A percentile compares a stretch with the other conserved stretches of the same genome.
Evolutionary conservation across 2,113 vertebrate species (phyloP).

Genomic region (Erythrocercus mccallii): DNA sequence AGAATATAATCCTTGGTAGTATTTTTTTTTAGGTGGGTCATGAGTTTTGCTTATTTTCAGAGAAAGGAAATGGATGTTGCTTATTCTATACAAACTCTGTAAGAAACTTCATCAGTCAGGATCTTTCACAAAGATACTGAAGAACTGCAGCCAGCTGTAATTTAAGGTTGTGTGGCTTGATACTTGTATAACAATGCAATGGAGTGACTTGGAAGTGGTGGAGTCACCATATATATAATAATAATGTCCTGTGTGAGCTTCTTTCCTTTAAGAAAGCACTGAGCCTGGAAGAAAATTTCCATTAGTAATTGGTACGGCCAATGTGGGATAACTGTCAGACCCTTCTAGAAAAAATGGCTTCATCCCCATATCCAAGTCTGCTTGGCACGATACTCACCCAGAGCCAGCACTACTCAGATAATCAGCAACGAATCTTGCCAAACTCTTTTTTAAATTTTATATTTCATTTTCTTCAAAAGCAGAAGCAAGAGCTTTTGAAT

Average conservation of each 20-base stretch:
- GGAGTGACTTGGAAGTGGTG: background rate
- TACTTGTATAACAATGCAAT: background rate
- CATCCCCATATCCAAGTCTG: background rate
- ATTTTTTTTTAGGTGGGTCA: background rate
- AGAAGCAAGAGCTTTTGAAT: background rate
- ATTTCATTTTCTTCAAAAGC: background rate
- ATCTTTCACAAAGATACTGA: background rate
- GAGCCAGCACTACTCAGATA: background rate
- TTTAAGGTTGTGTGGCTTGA: background rate
- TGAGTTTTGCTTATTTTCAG: background rate
- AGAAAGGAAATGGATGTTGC: background rate
- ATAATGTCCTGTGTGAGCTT: background rate
- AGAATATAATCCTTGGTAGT: background rate
- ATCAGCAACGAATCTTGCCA: background rate
- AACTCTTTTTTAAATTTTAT: background rate
- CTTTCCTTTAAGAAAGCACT: background rate
- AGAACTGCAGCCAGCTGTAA: background rate
- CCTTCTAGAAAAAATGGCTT: background rate
- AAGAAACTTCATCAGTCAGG: background rate
- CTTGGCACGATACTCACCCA: background rate
- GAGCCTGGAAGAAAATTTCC: background rate
- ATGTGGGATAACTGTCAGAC: background rate
- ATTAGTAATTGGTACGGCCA: background rate
- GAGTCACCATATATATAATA: background rate
- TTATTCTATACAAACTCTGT: background rate